Evolutionary conservation across 2,113 vertebrate genomes (phyloP), one percentile per base, ranked within the genome.

Genomic region (Chamaetylas fuelleborni): DNA sequence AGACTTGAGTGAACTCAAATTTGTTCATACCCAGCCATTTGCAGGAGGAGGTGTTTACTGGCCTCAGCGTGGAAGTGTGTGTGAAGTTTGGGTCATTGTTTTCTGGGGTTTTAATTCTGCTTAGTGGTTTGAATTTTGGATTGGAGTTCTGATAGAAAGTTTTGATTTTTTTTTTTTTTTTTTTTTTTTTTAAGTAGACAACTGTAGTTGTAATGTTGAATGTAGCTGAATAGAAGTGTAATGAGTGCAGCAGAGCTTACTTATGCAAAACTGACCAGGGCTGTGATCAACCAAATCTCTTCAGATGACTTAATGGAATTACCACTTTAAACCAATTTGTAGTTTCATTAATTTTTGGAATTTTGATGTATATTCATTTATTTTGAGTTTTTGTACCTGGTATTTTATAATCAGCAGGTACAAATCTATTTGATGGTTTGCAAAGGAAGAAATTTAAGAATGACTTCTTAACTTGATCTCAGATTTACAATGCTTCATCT

Each of bases 21-120:
- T 51, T 56, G 26, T 40, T 61, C 42, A 20, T 38, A 38, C 2
- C 0, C 26, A 71, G 7, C 8, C 20, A 40, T 47, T 78, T 70
- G 29, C 36, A 42, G 54, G 19, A 70, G 28, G 9, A 78, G 26
- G 9, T 22, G 20, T 86, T 71, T 73, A 58, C 62, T 42, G 36
- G 17, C n/a, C 25, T 66, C 48, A 20, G 20, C 0, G 0, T 69
- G 50, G 25, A 65, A 56, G 11, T 14, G 5, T 36, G 14, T 86
- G 8, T 64, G 60, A 70, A 77, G 28, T 64, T 65, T 53, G 12
- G 40, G 19, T 67, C 7, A 7, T 33, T 66, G 42, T 66, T 85
- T 90, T 53, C 47, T 17, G 12, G 16, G 4, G 3, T 0, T 23
- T 92, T 40, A 86, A 51, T 43, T 88, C 67, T 70, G 31, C 14